These are phyloP conservation scores for Fulica atra DNA, from an alignment of 2,113 vertebrate species.

Conservation along the genomic window DNA sequence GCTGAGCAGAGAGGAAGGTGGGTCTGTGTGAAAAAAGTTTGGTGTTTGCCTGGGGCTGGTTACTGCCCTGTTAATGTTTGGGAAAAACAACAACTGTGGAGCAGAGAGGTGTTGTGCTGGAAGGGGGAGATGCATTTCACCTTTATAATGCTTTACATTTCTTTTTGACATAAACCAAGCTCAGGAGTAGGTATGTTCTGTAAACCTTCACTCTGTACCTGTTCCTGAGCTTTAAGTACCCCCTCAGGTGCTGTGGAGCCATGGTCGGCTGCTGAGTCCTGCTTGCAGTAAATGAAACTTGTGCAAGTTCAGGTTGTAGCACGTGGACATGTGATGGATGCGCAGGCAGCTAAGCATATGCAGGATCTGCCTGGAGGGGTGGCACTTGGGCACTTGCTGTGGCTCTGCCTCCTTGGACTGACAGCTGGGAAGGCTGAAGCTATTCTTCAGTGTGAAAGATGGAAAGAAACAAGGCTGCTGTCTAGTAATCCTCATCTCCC, in stretches of 20 bases:
- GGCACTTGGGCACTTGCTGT: not conserved
- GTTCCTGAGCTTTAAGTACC: not conserved
- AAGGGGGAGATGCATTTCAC: not conserved
- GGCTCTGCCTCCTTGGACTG: not conserved
- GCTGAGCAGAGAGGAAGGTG: not conserved
- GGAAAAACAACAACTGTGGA: not conserved
- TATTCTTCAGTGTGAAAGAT: not conserved
- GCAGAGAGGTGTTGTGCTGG: not conserved
- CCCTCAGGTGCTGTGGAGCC: rapidly evolving
- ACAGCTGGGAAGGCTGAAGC: not conserved
- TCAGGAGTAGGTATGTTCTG: not conserved
- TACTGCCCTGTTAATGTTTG: not conserved
- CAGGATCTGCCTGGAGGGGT: not conserved
- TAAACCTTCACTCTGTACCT: not conserved
- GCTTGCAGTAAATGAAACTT: not conserved
- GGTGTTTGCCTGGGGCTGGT: not conserved
- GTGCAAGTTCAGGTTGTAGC: not conserved
- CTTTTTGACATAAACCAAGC: not conserved
- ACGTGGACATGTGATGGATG: rapidly evolving
- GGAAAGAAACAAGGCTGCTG: not conserved
- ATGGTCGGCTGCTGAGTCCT: rapidly evolving
- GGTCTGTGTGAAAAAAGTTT: not conserved
- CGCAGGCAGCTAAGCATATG: not conserved
- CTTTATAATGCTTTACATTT: rapidly evolving
- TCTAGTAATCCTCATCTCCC: not conserved